Percentiles rank a stretch among this genome's conserved stretches.
Evolutionary conservation across 2,888 invertebrate genomes (phyloP).

Genomic region (Eupithecia vulgata): DNA sequence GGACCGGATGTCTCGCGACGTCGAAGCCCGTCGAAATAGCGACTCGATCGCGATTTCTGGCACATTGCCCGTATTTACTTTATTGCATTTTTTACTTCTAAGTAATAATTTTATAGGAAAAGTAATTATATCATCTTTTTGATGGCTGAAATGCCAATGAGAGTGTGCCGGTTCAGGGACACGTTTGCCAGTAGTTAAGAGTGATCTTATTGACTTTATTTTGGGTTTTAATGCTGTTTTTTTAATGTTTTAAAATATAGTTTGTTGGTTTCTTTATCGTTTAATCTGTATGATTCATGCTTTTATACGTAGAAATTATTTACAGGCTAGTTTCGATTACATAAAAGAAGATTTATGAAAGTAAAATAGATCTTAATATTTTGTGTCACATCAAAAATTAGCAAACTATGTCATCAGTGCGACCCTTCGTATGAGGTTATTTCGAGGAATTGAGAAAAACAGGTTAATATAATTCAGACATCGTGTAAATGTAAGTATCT

Average conservation of each 20-base stretch:
- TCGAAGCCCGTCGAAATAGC: conserved; percentile 64
- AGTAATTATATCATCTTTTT: conserved; percentile 56
- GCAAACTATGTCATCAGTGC: background rate
- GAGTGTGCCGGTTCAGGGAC: conserved; percentile 39
- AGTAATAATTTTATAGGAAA: conserved; percentile 58
- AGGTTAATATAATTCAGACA: conserved; percentile 39
- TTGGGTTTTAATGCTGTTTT: conserved; percentile 8
- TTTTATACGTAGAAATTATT: background rate
- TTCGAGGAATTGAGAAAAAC: conserved; percentile 5
- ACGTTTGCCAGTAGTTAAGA: conserved; percentile 28
- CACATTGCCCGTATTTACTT: conserved; percentile 67
- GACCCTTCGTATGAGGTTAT: background rate
- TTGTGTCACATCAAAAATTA: background rate
- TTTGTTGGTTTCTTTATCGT: background rate
- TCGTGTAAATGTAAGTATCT: conserved; percentile 49
- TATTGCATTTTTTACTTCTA: conserved; percentile 65
- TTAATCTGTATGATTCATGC: conserved; percentile 1
- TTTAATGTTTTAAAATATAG: conserved; percentile 7
- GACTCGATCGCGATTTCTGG: conserved; percentile 68
- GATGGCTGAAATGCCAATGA: conserved; percentile 48
- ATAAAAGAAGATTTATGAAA: background rate
- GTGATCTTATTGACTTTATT: conserved; percentile 31
- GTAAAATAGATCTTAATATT: background rate
- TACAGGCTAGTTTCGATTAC: background rate
- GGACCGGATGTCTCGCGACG: conserved; percentile 46